Evolutionary conservation across 2,113 vertebrate genomes (phyloP), one percentile per base, ranked within the genome.

Genomic region (Xiphophorus couchianus): DNA sequence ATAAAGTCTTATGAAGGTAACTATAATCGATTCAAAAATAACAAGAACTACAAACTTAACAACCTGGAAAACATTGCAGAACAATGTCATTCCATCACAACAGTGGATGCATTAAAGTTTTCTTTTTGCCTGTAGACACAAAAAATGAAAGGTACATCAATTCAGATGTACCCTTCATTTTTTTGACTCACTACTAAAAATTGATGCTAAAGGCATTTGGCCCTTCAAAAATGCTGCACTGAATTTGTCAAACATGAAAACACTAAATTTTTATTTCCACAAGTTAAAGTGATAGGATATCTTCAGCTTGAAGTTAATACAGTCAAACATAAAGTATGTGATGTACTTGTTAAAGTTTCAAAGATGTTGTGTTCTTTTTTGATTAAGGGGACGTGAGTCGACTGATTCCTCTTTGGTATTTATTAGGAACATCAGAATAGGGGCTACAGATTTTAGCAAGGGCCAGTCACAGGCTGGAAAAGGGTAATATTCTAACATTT

Each of bases 151-250:
- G 72, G 60, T 15, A 58, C 79, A 86, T 78, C 74, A 69, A 71
- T 2, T 10, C 31, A 33, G 35, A 37, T 37, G 35, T 12, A 37
- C 10, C 11, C 11, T 11, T 37, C 10, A 37, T 37, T 37, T 37
- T 12, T 37, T 37, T 37, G 10, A 11, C 35, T 37, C 35, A 37
- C 35, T 37, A 37, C 35, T 10, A 37, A 37, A 37, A 12, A 12
- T 77, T 73, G 74, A 86, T 73, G 76, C 81, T 74, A 70, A 76
- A 84, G 84, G 85, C 86, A 67, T 60, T 54, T 75, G 82, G 86
- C 85, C 44, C 4, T 5, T 19, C 44, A 19, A 48, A 48, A 17
- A 48, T 19, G 44, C 44, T 48, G 17, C 17, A 48, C 39, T 42
- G 3, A 42, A 19, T 48, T 48, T 48, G 14, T 17, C 17, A 48